Evolutionary conservation across 2,797 vertebrate genomes (phyloP), one percentile per base, ranked within the genome.

Genomic region (Aphelocoma californica): DNA sequence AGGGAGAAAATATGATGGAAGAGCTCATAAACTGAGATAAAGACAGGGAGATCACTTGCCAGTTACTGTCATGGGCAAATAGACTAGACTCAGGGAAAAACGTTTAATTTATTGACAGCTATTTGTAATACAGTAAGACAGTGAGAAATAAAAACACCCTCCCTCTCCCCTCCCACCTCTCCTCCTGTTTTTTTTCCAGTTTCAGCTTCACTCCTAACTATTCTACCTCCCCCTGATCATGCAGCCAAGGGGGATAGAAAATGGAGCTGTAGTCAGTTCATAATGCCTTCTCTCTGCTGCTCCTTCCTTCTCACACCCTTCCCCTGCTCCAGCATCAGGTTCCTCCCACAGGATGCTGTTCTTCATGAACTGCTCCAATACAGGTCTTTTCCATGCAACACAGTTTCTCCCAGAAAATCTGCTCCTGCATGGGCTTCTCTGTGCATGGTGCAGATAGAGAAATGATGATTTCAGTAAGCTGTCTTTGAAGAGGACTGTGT

Each of bases 81-180:
- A 56, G 40, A 25, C 31, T 38, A 2, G 1, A 61, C 2, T 14
- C 31, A 47, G 25, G 13, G 47, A 17, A 66, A 69, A 56, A 57
- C 11, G 3, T 45, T 71, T 32, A 36, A 64, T 56, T 40, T 56
- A 23, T 26, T 42, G 47, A 17, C 9, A 51, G 18, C 23, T 36
- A 10, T 56, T 65, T 65, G 28, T 25, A 78, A 54, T 13, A 69
- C 14, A 47, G 11, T n/a, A 53, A 31, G 25, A 51, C 4, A 28
- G 8, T 26, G 13, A 81, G 16, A 74, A 86, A 53, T 24, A 29
- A 61, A 77, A 67, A 16, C 17, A 65, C 2, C 5, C 4, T 45
- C 7, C 13, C 14, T 26, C 17, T 42, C 0, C 4, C 4, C 32
- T 84, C 25, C n/a, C 5, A 38, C n/a, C 7, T 18, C 15, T 58